Evolutionary conservation across 2,888 invertebrate species (phyloP).

Genomic region (Drosophila subquinaria): DNA sequence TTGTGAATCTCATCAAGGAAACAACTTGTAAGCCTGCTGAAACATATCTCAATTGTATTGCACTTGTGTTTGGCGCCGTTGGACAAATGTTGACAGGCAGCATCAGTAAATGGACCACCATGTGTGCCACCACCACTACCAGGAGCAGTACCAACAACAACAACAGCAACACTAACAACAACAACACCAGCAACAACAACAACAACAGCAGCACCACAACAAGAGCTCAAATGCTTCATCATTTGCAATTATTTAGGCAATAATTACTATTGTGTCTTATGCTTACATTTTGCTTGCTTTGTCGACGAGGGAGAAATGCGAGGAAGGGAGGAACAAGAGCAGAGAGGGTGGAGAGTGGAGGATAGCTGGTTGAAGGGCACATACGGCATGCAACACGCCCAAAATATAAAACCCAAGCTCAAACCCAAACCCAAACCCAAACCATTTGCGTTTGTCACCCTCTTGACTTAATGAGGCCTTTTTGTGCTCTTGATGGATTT

Average conservation of each 20-base stretch:
- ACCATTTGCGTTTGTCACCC: slow-evolving; percentile 67
- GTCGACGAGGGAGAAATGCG: neutral
- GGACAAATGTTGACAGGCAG: slow-evolving; percentile 57
- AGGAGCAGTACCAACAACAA: slow-evolving; percentile 11
- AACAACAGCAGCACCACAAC: slow-evolving; percentile 11
- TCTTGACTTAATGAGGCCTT: slow-evolving; percentile 83
- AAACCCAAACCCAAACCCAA: slow-evolving; percentile 18
- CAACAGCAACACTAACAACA: slow-evolving; percentile 1
- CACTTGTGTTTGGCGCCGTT: slow-evolving; percentile 65
- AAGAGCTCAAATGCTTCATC: slow-evolving; percentile 58
- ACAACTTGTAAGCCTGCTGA: slow-evolving; percentile 42
- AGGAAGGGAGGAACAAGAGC: neutral
- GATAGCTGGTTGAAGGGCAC: slow-evolving; percentile 24
- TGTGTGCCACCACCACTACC: slow-evolving; percentile 51
- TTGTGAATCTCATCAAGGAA: slow-evolving; percentile 11
- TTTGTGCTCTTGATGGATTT: slow-evolving; percentile 83
- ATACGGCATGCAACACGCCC: slow-evolving; percentile 57
- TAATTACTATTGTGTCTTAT: slow-evolving; percentile 85
- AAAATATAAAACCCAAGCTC: slow-evolving; percentile 14
- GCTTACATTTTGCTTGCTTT: slow-evolving; percentile 67
- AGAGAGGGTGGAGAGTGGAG: slow-evolving; percentile 1
- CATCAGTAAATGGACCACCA: slow-evolving; percentile 56
- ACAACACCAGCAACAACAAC: neutral
- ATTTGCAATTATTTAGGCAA: slow-evolving; percentile 84
- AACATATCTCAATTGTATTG: slow-evolving; percentile 62